A percentile compares a stretch with the other conserved stretches of the same genome.
Evolutionary conservation across 2,797 vertebrate genomes (phyloP).

Genomic region (Coreius guichenoti): DNA sequence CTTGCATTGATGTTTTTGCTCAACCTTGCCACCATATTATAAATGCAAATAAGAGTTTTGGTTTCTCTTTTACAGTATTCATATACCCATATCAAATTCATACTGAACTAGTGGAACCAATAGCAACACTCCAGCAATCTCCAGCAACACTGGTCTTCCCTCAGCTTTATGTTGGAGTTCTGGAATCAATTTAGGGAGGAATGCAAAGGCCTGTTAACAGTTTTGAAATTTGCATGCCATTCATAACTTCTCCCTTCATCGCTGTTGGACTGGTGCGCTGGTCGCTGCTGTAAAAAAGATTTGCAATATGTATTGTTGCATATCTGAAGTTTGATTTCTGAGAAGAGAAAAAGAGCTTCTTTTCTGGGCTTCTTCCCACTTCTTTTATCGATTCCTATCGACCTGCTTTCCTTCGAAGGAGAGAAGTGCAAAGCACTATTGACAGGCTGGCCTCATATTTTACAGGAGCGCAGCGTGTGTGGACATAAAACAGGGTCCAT

Average conservation of each 20-base stretch:
- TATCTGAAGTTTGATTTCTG: constrained; percentile 35
- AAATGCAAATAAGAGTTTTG: constrained; percentile 4
- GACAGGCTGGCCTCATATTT: constrained; percentile 33
- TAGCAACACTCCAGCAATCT: neutral
- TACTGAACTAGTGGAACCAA: neutral
- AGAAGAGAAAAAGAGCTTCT: constrained; percentile 30
- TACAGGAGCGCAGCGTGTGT: constrained; percentile 12
- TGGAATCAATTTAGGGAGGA: constrained; percentile 63
- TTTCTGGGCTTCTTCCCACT: no score
- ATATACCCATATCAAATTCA: neutral
- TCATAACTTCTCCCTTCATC: constrained; percentile 32
- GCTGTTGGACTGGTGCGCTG: constrained; percentile 1
- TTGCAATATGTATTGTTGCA: neutral
- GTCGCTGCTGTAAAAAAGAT: neutral
- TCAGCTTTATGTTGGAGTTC: constrained; percentile 46
- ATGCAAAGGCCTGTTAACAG: constrained; percentile 50
- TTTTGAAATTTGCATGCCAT: constrained; percentile 48
- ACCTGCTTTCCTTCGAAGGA: constrained; percentile 39
- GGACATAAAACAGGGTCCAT: constrained; percentile 17
- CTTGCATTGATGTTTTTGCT: constrained; percentile 13
- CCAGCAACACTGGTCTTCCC: constrained; percentile 31
- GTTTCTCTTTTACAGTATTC: constrained; percentile 2
- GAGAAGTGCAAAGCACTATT: constrained; percentile 19
- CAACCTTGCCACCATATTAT: neutral
- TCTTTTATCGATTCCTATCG: constrained; percentile 32